Conservation (phyloP, 2,888 invertebrate species). For the Macrosiphum euphorbiae region DNA sequence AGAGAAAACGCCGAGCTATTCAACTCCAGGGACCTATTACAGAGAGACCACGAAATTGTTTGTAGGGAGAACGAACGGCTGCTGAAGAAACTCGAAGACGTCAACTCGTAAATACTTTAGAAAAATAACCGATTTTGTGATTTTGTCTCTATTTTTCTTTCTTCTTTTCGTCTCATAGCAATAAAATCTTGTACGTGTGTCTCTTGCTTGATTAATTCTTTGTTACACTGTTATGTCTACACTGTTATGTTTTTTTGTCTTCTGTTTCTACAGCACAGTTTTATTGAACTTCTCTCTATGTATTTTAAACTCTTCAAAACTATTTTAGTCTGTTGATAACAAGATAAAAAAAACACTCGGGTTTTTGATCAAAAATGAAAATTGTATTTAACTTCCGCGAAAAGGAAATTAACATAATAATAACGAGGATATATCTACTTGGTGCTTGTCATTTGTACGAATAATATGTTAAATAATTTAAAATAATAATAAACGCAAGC, state of each 20-base stretch:
- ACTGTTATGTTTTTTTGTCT: conserved; percentile 9
- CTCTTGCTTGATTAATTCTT: conserved; percentile 56
- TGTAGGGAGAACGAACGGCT: conserved; percentile 92
- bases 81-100: conserved; percentile 88
- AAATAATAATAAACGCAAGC: not conserved
- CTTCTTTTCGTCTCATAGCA: conserved; percentile 35
- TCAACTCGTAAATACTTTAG: conserved; percentile 78
- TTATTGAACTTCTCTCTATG: not conserved
- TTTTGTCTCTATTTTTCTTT: conserved; percentile 25
- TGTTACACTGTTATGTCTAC: not conserved
- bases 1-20: conserved; percentile 89
- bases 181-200: conserved; percentile 34
- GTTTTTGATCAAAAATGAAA: not conserved
- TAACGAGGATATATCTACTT: not conserved
- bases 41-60: conserved; percentile 90
- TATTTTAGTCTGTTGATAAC: not conserved
- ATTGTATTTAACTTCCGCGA: not conserved
- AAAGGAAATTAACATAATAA: not conserved
- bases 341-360: not conserved
- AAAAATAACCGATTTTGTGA: conserved; percentile 39
- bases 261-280: not conserved
- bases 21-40: conserved; percentile 82
- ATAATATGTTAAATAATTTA: not conserved
- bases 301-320: not conserved
- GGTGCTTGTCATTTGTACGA: not conserved